A percentile compares a stretch with the other conserved stretches of the same genome.
Conservation (phyloP, 2,113 vertebrate genomes). For the Solenodon paradoxus region DNA sequence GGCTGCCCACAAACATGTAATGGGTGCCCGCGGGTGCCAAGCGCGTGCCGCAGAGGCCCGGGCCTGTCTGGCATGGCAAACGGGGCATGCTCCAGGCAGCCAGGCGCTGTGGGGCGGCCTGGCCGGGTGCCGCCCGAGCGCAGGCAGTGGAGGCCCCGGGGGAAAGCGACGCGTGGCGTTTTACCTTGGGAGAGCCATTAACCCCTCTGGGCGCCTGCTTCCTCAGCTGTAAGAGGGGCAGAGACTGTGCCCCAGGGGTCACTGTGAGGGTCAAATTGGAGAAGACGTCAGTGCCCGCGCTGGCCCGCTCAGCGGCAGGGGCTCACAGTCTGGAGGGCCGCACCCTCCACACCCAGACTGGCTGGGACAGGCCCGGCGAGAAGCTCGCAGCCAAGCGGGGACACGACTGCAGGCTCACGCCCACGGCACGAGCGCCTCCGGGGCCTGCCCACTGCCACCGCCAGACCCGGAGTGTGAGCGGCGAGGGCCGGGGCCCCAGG, state of each 20-base stretch:
- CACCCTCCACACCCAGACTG: background rate
- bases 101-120: background rate
- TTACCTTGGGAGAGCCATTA: slow-evolving; percentile 70
- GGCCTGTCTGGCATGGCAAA: background rate
- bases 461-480: fast-evolving
- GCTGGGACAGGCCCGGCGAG: background rate
- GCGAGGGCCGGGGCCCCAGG: background rate
- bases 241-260: slow-evolving; percentile 61
- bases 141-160: slow-evolving; percentile 52
- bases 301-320: background rate
- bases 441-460: background rate
- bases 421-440: fast-evolving
- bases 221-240: slow-evolving; percentile 68
- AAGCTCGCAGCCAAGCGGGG: background rate
- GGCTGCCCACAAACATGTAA: background rate
- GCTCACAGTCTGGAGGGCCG: background rate
- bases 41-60: background rate
- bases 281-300: slow-evolving; percentile 38
- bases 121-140: background rate
- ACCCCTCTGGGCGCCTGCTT: slow-evolving; percentile 64
- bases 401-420: background rate
- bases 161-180: background rate
- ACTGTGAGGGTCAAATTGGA: slow-evolving; percentile 70
- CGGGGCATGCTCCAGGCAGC: slow-evolving; percentile 43
- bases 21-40: background rate